Conservation (phyloP, 2,797 vertebrate species). For the Centropyge bicolor region DNA sequence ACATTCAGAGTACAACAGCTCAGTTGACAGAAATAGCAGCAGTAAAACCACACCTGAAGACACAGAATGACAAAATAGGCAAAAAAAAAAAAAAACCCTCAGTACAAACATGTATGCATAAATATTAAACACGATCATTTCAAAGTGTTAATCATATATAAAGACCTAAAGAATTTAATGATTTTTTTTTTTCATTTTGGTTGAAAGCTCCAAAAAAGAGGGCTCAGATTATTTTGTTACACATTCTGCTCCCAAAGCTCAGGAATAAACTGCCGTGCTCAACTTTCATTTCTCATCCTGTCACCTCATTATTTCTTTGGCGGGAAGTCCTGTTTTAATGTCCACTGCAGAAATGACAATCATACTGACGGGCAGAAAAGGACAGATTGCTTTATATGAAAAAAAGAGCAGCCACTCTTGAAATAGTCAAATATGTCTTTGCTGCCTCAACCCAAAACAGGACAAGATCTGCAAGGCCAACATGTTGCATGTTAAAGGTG, state of each 20-base stretch:
- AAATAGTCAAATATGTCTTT: slow-evolving; percentile 36
- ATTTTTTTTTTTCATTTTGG: not conserved
- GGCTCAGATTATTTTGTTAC: not conserved
- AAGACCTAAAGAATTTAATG: not conserved
- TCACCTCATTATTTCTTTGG: slow-evolving; percentile 8
- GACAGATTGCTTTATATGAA: slow-evolving; percentile 8
- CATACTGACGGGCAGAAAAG: not conserved
- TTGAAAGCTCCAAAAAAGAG: not conserved
- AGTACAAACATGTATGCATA: not conserved
- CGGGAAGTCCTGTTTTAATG: not conserved
- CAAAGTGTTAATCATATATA: not conserved
- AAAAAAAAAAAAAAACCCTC: no score
- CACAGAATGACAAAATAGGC: not conserved
- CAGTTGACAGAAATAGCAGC: not conserved
- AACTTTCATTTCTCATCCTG: slow-evolving; percentile 2
- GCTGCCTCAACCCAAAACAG: slow-evolving; percentile 34
- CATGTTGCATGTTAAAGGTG: slow-evolving; percentile 38
- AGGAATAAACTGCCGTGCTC: not conserved
- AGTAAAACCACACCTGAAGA: not conserved
- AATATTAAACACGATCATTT: not conserved
- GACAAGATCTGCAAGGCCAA: slow-evolving; percentile 26
- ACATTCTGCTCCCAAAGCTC: slow-evolving; percentile 5
- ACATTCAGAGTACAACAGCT: not conserved
- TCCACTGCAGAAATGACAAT: slow-evolving; percentile 18
- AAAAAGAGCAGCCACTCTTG: slow-evolving; percentile 20